Conservation (phyloP, 2,113 vertebrate genomes). For the Pituophis catenifer region DNA sequence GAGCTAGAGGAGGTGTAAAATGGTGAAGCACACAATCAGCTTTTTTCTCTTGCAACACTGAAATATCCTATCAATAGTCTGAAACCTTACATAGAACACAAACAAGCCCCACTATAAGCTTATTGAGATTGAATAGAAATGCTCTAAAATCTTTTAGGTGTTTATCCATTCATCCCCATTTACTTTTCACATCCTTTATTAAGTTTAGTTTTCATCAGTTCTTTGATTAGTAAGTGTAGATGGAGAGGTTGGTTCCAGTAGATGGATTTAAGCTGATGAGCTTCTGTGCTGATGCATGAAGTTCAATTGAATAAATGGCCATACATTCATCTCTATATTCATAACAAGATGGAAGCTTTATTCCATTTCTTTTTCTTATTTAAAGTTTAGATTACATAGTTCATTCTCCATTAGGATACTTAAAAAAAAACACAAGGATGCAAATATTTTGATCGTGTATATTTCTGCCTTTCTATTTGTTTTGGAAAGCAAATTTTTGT, state of each 20-base stretch:
- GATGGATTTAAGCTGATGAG: not conserved
- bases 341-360: not conserved
- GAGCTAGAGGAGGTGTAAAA: not conserved
- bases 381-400: not conserved
- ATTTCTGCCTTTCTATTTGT: not conserved
- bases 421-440: not conserved
- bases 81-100: not conserved
- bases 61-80: not conserved
- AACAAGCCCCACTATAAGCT: not conserved
- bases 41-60: not conserved
- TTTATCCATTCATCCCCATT: not conserved
- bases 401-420: not conserved
- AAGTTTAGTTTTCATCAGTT: not conserved
- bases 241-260: not conserved
- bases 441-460: not conserved
- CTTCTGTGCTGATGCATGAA: not conserved
- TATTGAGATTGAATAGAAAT: not conserved
- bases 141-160: not conserved
- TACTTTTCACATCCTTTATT: not conserved
- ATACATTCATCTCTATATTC: not conserved
- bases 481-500: conserved; percentile 7
- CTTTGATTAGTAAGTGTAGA: not conserved
- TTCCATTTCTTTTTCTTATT: not conserved
- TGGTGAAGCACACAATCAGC: not conserved
- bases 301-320: not conserved